Base-by-base conservation (phyloP, 1,140 invertebrate genomes). In the Uloborus diversus region DNA sequence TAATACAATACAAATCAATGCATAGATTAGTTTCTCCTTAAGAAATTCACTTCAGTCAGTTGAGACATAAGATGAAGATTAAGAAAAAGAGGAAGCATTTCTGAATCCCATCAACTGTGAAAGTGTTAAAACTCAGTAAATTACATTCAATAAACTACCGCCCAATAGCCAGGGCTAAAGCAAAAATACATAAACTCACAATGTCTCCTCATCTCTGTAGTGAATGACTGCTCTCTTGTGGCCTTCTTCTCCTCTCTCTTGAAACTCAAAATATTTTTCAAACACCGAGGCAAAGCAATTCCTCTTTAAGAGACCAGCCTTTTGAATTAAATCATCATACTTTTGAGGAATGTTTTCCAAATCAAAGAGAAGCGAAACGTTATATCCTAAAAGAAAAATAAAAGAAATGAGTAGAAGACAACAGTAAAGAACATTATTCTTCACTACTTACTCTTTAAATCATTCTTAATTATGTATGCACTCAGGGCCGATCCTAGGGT, bases 241-340 rank as follows among this genome's bases (percentile, higher is more conserved):
- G 11, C 93, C 92, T 85, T 96, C 93, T 85, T 93, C 92, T 1
- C 94, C 95, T 83, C 93, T 91, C 86, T 97, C 95, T 90, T 99
- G 97, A 87, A 96, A 97, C 86, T 97, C 93, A 88, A 99, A 99
- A 89, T 99, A 99, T 85, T 99, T 98, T 88, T 99, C 96, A 89
- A 99, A 99, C 37, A 99, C 97, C 49, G 97, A 98, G 20, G 97
- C 98, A 89, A 99, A 99, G 88, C 98, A 99, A 88, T 99, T 97
- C 84, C 98, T 92, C 87, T 99, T 99, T 49, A 99, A 88, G 28
- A 98, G 89, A 28, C 96, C 95, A 82, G 97, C 94, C 90, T 96
- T 97, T 86, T 95, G 94, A 68, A 98, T 92, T 83, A 94, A 86
- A 81, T 91, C 89, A 85, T 96, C 93, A 92, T 94, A 96, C 87